Conservation (phyloP, 2,888 invertebrate genomes). For the Morinoia aosen region DNA sequence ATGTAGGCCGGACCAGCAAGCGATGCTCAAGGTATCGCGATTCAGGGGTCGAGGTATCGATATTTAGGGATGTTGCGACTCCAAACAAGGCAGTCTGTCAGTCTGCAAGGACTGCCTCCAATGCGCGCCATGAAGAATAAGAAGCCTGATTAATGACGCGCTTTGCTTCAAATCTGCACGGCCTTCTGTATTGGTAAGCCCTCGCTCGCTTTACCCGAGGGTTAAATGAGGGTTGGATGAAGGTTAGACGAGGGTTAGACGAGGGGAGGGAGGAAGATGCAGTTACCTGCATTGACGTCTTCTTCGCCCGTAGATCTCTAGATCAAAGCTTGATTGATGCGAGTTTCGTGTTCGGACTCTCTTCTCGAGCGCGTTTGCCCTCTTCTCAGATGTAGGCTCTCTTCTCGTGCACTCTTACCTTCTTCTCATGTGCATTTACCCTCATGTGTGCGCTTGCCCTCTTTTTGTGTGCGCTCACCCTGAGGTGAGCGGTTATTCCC, state of each 20-base stretch:
- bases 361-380: too few species aligned
- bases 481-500: too few species aligned
- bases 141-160: neutral
- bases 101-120: neutral
- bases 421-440: neutral
- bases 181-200: neutral
- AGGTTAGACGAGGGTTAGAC: too few species aligned
- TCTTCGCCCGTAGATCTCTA: neutral
- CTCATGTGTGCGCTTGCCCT: neutral
- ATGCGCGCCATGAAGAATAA: neutral
- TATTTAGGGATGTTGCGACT: neutral
- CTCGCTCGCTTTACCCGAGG: neutral
- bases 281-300: neutral
- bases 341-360: neutral
- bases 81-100: neutral
- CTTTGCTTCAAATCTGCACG: neutral
- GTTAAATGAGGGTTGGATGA: too few species aligned
- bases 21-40: neutral
- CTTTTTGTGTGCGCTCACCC: too few species aligned
- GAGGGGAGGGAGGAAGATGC: too few species aligned
- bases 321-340: neutral
- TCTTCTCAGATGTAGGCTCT: neutral
- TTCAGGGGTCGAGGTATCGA: neutral
- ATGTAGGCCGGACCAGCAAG: too few species aligned
- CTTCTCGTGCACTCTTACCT: neutral